Conservation (phyloP, 2,797 vertebrate species). For the Malurus splendens region DNA sequence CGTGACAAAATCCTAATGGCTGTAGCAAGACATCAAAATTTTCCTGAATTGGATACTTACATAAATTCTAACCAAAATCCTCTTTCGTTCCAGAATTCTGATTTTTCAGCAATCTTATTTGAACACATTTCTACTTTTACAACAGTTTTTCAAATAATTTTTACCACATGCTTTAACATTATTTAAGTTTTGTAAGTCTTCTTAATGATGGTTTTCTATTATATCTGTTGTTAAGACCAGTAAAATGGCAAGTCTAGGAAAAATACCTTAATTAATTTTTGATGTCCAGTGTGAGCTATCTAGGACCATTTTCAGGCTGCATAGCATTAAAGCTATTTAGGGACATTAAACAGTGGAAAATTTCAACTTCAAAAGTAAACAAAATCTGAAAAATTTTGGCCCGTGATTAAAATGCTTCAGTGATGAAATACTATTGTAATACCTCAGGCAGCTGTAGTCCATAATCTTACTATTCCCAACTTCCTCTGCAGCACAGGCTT, state of each 20-base stretch:
- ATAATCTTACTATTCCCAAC: background rate
- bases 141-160: background rate
- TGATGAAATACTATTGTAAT: slow-evolving; percentile 15
- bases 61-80: background rate
- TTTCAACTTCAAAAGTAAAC: slow-evolving; percentile 16
- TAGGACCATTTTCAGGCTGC: background rate
- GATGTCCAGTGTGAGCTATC: background rate
- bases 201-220: background rate
- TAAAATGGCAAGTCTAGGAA: background rate
- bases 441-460: slow-evolving; percentile 4
- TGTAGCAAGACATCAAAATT: background rate
- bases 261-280: background rate
- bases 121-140: background rate
- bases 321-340: background rate
- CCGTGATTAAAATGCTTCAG: slow-evolving; percentile 2
- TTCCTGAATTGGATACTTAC: background rate
- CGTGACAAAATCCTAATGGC: background rate
- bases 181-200: background rate
- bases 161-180: background rate
- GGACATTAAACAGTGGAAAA: slow-evolving; percentile 43
- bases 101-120: background rate
- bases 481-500: background rate
- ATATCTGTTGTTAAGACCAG: background rate
- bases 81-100: background rate
- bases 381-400: slow-evolving; percentile 43